phyloP scores from a whole-genome alignment of 1,140 invertebrate genomes.

The Drosophila bipectinata region DNA sequence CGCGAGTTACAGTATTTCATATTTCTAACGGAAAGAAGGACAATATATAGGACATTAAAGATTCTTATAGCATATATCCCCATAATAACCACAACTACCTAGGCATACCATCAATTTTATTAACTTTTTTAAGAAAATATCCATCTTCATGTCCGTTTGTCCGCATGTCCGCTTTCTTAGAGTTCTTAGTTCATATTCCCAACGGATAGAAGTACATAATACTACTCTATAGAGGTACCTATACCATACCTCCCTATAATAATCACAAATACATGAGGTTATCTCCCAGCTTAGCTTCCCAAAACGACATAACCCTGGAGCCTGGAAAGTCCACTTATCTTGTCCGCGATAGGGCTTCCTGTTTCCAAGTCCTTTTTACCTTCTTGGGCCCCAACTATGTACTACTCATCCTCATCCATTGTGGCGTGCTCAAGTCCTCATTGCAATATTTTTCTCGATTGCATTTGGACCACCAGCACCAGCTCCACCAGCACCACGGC shows the following conservation, averaged over 20 bases:
- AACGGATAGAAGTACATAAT: too few relatives aligned
- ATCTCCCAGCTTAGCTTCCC: too few relatives aligned
- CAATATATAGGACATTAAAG: background rate
- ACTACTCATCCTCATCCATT: slow-evolving; percentile 6
- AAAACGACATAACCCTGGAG: background rate
- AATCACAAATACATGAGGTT: too few relatives aligned
- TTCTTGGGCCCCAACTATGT: slow-evolving; percentile 3
- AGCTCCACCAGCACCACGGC: slow-evolving; percentile 1
- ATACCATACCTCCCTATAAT: too few relatives aligned
- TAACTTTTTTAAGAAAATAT: too few relatives aligned
- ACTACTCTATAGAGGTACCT: too few relatives aligned
- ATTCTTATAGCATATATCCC: too few relatives aligned
- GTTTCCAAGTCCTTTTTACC: slow-evolving; percentile 12
- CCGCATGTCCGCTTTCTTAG: too few relatives aligned
- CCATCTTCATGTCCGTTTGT: too few relatives aligned
- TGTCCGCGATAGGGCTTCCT: slow-evolving; percentile 13
- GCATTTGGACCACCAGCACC: slow-evolving; percentile 31
- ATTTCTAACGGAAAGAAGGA: background rate
- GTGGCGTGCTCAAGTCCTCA: slow-evolving; percentile 67
- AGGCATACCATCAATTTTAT: too few relatives aligned
- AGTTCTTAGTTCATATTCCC: too few relatives aligned
- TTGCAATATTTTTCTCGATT: slow-evolving; percentile 64
- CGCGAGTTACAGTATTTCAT: background rate
- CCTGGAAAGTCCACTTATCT: background rate
- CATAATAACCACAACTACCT: too few relatives aligned